Evolutionary conservation across 2,797 vertebrate species (phyloP).

Genomic region (Myoxocephalus aenaeus): DNA sequence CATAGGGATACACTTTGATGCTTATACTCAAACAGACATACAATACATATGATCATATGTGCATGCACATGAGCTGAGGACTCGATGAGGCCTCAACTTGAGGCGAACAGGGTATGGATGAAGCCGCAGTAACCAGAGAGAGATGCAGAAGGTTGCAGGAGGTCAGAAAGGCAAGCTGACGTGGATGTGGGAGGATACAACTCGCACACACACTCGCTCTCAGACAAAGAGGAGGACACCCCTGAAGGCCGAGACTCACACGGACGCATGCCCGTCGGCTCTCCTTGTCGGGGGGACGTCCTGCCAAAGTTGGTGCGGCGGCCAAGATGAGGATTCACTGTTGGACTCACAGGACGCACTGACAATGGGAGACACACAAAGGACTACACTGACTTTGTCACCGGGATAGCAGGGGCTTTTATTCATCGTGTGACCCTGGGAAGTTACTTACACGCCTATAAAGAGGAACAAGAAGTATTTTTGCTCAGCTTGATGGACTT

Average conservation of each 20-base stretch:
- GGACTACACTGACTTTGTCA: slow-evolving; percentile 73
- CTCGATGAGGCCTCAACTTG: slow-evolving; percentile 15
- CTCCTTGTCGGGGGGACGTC: slow-evolving; percentile 72
- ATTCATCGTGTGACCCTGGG: slow-evolving; percentile 58
- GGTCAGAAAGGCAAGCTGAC: slow-evolving; percentile 78
- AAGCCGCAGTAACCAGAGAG: slow-evolving; percentile 70
- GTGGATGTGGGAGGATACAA: slow-evolving; percentile 74
- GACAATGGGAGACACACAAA: slow-evolving; percentile 76
- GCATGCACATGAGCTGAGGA: slow-evolving; percentile 16
- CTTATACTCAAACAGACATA: slow-evolving; percentile 32
- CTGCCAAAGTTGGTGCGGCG: slow-evolving; percentile 78
- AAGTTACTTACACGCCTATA: slow-evolving; percentile 55
- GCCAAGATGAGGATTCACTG: slow-evolving; percentile 77
- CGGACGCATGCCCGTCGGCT: slow-evolving; percentile 42
- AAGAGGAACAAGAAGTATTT: slow-evolving; percentile 36
- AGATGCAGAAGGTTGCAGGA: slow-evolving; percentile 72
- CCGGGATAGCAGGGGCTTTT: slow-evolving; percentile 62
- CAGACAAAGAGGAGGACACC: slow-evolving; percentile 75
- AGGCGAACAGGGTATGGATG: slow-evolving; percentile 30
- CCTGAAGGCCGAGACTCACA: slow-evolving; percentile 65
- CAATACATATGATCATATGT: slow-evolving; percentile 30
- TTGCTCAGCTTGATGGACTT: slow-evolving; percentile 48
- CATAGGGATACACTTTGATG: slow-evolving; percentile 67
- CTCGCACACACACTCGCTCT: slow-evolving; percentile 49
- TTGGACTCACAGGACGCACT: slow-evolving; percentile 67